A percentile compares a stretch with the other conserved stretches of the same genome.
These are phyloP conservation scores for Amazona ochrocephala DNA, from an alignment of 2,797 vertebrate species.

Conservation along the genomic window DNA sequence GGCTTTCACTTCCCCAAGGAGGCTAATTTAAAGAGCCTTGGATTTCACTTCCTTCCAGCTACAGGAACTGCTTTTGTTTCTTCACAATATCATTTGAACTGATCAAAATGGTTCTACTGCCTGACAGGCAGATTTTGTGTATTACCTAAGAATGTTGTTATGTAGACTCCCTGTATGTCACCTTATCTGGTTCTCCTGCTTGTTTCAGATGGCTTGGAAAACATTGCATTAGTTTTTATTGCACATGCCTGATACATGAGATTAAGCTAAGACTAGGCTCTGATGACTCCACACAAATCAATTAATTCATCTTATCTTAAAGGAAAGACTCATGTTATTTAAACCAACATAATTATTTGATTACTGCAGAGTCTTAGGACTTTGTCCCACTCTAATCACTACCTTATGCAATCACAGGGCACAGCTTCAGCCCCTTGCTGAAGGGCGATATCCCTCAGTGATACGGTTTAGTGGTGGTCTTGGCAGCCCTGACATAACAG, in stretches of 20 bases:
- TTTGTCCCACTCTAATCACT: neutral
- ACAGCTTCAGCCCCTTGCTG: neutral
- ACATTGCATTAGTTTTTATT: neutral
- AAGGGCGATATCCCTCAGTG: neutral
- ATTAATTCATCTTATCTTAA: neutral
- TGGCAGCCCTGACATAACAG: neutral
- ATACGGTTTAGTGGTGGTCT: neutral
- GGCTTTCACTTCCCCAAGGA: neutral
- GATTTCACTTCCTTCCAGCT: neutral
- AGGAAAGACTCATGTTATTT: neutral
- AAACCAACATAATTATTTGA: neutral
- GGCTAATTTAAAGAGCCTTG: neutral
- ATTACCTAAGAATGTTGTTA: neutral
- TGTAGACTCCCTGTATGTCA: neutral
- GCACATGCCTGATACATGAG: neutral
- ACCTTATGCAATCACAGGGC: neutral
- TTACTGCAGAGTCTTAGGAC: neutral
- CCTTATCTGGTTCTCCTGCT: neutral
- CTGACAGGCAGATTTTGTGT: neutral
- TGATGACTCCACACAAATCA: neutral
- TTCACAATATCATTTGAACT: neutral
- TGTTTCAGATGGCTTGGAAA: neutral
- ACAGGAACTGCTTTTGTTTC: slow-evolving; percentile 1
- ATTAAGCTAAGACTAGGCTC: neutral
- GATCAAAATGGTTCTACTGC: neutral